Base-by-base conservation (phyloP, 37 sponge, comb jelly and placozoan species). In the Bolinopsis microptera region DNA sequence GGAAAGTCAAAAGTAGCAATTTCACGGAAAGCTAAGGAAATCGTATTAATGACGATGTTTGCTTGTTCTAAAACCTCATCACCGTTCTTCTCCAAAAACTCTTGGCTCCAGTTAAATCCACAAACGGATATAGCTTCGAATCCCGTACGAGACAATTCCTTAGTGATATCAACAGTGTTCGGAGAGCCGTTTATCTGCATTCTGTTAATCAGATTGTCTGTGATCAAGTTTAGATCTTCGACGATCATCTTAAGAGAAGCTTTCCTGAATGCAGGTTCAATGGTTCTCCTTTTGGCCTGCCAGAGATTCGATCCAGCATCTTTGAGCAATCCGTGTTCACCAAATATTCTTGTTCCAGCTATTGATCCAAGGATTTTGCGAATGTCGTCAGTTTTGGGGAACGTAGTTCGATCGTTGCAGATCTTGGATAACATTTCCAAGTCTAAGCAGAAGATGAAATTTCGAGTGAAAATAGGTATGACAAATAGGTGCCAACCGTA, bases 181-280 rank as follows among this genome's bases (percentile, higher is more conserved):
- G 18, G 28, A 1, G 34, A 48, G 61, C 61, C 5, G 13, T 48
- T 5, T 24, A 2, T 33, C 38, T 25, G 35, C 30, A 93, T 3
- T 13, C 31, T 3, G 1, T 80, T 16, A 25, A 93, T 30, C 32
- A 93, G 35, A 34, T 69, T 21, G 48, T 93, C 38, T 1, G 76
- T 34, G 2, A 31, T 80, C 93, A 69, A 13, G 74, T 80, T 93
- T 5, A 93, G 2, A 18, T 26, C 35, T 1, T 30, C 24, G 9
- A 80, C 30, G 35, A 34, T 69, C 8, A 3, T 5, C 74, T 35
- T 69, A 3, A 93, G 69, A n/a, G 33, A 83, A 1, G 30, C 33
- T 82, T 39, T 69, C 13, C 38, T 3, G 93, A 93, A 93, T 18
- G 93, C 93, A 33, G 76, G 76, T 5, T 69, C 69, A 1, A 80